Percentiles rank a stretch among this genome's conserved stretches.
These are phyloP conservation scores for Dynastes hyllus DNA, from an alignment of 2,888 invertebrate species.

Conservation along the genomic window DNA sequence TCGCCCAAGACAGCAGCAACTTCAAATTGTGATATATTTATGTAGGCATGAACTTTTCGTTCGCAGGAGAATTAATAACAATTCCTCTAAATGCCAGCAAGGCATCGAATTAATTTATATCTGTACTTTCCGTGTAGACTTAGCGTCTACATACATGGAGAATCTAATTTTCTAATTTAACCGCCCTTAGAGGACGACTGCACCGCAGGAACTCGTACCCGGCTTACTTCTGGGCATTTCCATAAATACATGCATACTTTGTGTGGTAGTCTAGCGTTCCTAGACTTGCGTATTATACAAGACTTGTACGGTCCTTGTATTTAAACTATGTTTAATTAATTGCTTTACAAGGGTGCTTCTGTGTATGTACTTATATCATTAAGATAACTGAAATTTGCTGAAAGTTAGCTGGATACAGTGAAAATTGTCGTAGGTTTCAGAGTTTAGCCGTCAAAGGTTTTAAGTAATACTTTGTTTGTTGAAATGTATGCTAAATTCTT, in stretches of 20 bases:
- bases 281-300: background rate
- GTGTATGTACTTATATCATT: background rate
- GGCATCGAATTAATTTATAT: conserved; percentile 11
- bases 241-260: conserved; percentile 17
- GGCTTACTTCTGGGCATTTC: conserved; percentile 1
- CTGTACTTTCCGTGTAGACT: background rate
- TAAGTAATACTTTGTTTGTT: too few species aligned
- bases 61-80: conserved; percentile 9
- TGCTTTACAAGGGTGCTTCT: background rate
- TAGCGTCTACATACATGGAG: background rate
- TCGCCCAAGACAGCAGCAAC: background rate
- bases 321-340: conserved; percentile 18
- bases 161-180: conserved; percentile 14
- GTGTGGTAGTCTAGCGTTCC: background rate
- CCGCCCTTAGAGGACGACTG: background rate
- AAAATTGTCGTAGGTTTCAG: background rate
- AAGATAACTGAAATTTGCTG: conserved; percentile 16
- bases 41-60: conserved; percentile 11
- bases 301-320: background rate
- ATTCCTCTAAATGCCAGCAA: conserved; percentile 4
- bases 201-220: background rate
- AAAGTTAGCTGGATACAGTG: background rate
- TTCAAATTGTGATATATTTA: conserved; percentile 8
- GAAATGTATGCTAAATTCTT: too few species aligned
- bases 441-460: background rate